phyloP scores from a whole-genome alignment of 2,797 vertebrate species.

The Cryptoblepharus egeriae region DNA sequence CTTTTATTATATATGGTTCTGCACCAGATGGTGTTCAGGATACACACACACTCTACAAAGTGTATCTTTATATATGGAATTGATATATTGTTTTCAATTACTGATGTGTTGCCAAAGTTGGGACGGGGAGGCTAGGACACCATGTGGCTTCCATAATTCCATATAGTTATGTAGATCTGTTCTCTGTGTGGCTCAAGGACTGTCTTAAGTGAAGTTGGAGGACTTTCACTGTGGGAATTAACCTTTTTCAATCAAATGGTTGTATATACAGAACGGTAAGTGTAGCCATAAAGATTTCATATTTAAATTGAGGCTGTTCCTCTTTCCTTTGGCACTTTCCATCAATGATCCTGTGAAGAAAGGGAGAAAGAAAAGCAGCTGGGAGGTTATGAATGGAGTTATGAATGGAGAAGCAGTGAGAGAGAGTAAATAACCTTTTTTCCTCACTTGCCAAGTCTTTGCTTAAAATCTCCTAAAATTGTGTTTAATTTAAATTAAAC shows the following conservation, averaged over 20 bases:
- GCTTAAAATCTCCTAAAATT: not conserved
- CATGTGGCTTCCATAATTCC: conserved; percentile 25
- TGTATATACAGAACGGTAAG: not conserved
- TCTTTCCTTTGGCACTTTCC: no score
- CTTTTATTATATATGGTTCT: not conserved
- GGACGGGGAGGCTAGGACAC: conserved; percentile 62
- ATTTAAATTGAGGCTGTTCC: no score
- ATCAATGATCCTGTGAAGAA: no score
- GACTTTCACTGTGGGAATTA: not conserved
- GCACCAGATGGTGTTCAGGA: conserved; percentile 9
- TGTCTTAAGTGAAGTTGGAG: conserved; percentile 41
- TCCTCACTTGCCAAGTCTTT: not conserved
- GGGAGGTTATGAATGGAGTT: no score
- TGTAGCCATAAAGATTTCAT: not conserved
- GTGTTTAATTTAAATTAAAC: no score
- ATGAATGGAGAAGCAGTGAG: no score
- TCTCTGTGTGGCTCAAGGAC: conserved; percentile 62
- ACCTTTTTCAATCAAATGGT: not conserved
- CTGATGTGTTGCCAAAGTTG: conserved; percentile 62
- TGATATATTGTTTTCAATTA: conserved; percentile 60
- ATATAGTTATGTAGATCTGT: conserved; percentile 68
- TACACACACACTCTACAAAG: conserved; percentile 43
- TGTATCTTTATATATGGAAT: conserved; percentile 57
- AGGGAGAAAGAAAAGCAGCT: no score
- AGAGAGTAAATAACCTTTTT: not conserved